These are phyloP conservation scores for Mesorhabditis spiculigera DNA, from an alignment of 2,888 invertebrate species.

Conservation along the genomic window DNA sequence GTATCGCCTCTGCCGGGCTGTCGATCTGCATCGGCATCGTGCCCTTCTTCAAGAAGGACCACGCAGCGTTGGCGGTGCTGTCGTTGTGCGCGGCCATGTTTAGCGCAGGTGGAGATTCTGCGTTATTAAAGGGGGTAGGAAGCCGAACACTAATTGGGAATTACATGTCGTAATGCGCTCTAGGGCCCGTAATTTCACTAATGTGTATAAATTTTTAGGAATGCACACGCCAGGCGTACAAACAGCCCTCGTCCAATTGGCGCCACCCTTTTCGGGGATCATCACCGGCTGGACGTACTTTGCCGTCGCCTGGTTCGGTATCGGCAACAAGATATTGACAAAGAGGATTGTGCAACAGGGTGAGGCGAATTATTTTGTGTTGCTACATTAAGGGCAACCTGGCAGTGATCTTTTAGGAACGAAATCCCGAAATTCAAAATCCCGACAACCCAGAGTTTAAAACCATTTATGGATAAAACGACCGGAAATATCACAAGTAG, in stretches of 20 bases:
- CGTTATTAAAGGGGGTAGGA: too few species aligned
- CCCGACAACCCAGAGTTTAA: too few species aligned
- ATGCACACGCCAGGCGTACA: slow-evolving; percentile 54
- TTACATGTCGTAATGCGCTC: too few species aligned
- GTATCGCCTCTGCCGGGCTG: slow-evolving; percentile 47
- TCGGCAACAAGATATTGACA: slow-evolving; percentile 53
- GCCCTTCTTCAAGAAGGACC: slow-evolving; percentile 48
- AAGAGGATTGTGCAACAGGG: slow-evolving; percentile 53
- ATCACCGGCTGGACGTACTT: slow-evolving; percentile 52
- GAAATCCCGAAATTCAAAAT: too few species aligned
- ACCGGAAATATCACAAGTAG: too few species aligned
- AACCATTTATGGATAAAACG: too few species aligned
- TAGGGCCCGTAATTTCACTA: not conserved
- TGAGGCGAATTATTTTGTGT: too few species aligned
- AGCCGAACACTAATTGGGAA: too few species aligned
- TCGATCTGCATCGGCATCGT: slow-evolving; percentile 47
- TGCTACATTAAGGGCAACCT: not conserved
- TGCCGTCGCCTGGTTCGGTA: slow-evolving; percentile 46
- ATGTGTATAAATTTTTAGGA: slow-evolving; percentile 18
- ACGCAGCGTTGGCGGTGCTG: slow-evolving; percentile 43
- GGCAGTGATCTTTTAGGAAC: not conserved
- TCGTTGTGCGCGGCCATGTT: slow-evolving; percentile 53
- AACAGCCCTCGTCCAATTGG: slow-evolving; percentile 53
- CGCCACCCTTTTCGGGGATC: slow-evolving; percentile 54
- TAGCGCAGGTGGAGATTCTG: slow-evolving; percentile 38